Base-by-base conservation (phyloP, 2,888 invertebrate genomes). In the Isoperla grammatica region DNA sequence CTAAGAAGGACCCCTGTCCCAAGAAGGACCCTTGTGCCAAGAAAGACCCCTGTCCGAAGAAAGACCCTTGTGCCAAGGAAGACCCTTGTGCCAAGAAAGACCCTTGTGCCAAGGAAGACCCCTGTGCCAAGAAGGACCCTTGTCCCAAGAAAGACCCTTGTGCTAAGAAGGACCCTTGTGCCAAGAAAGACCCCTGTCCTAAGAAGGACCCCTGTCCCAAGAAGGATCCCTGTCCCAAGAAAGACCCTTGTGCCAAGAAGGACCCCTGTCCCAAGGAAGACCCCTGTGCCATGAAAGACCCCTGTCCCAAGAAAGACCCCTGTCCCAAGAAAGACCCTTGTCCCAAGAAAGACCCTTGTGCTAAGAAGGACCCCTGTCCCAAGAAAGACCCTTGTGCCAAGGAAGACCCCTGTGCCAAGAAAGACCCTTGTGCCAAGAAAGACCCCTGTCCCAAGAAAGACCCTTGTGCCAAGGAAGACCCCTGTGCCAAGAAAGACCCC, bases 351-450 rank as follows among this genome's bases (percentile, higher is more conserved):
- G 42, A 12, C 8, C 5, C 29, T 8, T 29, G 29, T n/a, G n/a
- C n/a, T n/a, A 45, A 45, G 17, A 19, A 45, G 15, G 45, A 45
- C 29, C 29, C 29, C 29, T 29, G 29, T 29, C 5, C 29, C 4
- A 29, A 45, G 45, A 45, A 45, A 19, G 45, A 45, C 12, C n/a
- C n/a, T n/a, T n/a, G n/a, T n/a, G n/a, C n/a, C n/a, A n/a, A n/a
- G n/a, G n/a, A n/a, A n/a, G n/a, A n/a, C n/a, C n/a, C n/a, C n/a
- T n/a, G n/a, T n/a, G n/a, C n/a, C n/a, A n/a, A n/a, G n/a, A n/a
- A n/a, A n/a, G 45, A 45, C 15, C 45, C 45, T 45, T 45, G 45
- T 19, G 45, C 45, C 15, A 42, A 42, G 9, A 42, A 42, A n/a
- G n/a, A n/a, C n/a, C n/a, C n/a, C n/a, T n/a, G n/a, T n/a, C n/a